Conservation (phyloP, 2,113 vertebrate genomes). For the Pangasianodon gigas region DNA sequence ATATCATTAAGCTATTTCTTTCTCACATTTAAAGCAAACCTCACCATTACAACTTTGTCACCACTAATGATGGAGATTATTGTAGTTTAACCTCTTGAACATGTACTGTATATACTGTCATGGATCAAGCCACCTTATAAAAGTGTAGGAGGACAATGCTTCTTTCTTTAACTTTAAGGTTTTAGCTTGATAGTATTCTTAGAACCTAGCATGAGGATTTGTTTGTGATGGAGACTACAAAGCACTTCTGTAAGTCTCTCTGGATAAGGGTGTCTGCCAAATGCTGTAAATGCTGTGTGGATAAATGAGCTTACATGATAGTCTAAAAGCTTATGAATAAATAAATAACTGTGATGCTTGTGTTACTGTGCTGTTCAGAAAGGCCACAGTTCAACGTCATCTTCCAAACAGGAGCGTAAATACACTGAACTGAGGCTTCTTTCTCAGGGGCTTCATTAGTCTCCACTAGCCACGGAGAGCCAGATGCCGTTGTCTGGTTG, state of each 20-base stretch:
- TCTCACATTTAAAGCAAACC: neutral
- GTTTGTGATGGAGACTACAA: neutral
- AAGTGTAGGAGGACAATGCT: neutral
- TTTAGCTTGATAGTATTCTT: neutral
- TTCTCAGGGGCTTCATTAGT: slow-evolving; percentile 51
- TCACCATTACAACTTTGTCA: neutral
- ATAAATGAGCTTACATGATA: neutral
- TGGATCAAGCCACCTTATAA: neutral
- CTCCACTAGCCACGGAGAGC: neutral
- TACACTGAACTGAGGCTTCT: neutral
- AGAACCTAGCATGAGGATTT: neutral
- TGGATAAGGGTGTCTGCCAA: neutral
- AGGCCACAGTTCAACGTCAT: neutral
- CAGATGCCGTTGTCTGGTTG: slow-evolving; percentile 22
- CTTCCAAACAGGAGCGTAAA: slow-evolving; percentile 27
- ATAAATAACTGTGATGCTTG: neutral
- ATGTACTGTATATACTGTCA: neutral
- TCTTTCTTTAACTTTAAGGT: neutral
- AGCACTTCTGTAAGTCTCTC: neutral
- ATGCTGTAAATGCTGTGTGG: neutral
- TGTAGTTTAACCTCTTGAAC: neutral
- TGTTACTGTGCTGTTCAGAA: slow-evolving; percentile 14
- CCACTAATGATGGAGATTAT: neutral
- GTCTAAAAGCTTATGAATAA: neutral
- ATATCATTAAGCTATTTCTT: neutral